Evolutionary conservation across 2,797 vertebrate genomes (phyloP).

Genomic region (Distichodus sexfasciatus): DNA sequence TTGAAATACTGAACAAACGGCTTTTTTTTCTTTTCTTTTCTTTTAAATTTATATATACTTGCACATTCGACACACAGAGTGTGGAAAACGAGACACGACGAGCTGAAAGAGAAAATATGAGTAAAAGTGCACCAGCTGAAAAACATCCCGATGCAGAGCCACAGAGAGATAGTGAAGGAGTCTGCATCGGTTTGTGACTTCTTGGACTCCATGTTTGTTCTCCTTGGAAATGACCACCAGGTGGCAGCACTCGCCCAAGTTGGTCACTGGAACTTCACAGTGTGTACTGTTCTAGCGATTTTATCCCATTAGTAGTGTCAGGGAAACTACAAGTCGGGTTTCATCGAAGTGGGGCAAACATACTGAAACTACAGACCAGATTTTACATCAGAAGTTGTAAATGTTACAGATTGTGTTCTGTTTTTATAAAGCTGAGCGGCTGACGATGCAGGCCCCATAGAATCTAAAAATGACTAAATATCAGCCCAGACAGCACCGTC

Average conservation of each 20-base stretch:
- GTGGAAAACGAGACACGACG: conserved; percentile 9
- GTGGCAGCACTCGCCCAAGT: no score
- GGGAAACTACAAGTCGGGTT: background rate
- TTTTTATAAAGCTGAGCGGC: background rate
- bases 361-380: background rate
- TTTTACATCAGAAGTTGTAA: background rate
- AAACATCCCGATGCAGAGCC: conserved; percentile 9
- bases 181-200: background rate
- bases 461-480: background rate
- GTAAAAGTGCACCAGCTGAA: conserved; percentile 7
- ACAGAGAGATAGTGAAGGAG: background rate
- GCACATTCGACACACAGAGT: conserved; percentile 32
- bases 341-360: background rate
- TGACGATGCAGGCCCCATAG: background rate
- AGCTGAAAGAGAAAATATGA: background rate
- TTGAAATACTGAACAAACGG: conserved; percentile 42
- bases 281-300: no score
- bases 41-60: conserved; percentile 37
- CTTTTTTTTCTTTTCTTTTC: no score
- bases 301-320: background rate
- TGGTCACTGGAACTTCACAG: no score
- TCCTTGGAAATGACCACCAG: conserved; percentile 18
- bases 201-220: no score
- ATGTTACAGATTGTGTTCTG: no score
- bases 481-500: conserved; percentile 1